Conservation (phyloP, 2,797 vertebrate species). For the Meriones psammophilus region DNA sequence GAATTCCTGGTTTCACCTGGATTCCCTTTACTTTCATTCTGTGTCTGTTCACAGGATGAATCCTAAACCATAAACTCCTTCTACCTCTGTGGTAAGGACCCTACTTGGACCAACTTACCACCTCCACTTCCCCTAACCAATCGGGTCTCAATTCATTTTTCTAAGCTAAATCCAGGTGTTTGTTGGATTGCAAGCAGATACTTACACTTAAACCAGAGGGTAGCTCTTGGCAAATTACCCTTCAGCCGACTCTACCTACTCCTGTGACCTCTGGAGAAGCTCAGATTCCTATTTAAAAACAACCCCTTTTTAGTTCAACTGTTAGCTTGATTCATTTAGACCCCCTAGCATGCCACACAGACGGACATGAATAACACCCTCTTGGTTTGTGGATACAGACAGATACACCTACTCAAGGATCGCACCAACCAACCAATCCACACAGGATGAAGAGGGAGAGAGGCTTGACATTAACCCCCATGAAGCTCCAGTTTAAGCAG, state of each 20-base stretch:
- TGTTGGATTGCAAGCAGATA: not conserved
- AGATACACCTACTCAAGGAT: not conserved
- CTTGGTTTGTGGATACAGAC: not conserved
- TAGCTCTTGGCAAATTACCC: no score
- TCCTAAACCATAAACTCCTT: not conserved
- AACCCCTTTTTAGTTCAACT: not conserved
- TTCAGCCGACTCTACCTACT: not conserved
- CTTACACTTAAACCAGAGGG: not conserved
- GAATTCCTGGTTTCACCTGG: not conserved
- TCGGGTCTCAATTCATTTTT: not conserved
- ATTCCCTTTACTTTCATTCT: not conserved
- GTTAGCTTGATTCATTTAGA: not conserved
- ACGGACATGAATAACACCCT: not conserved
- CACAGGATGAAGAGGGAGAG: not conserved
- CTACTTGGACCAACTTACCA: not conserved
- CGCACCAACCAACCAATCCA: no score
- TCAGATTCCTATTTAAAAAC: not conserved
- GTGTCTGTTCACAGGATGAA: no score
- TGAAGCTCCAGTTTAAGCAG: not conserved
- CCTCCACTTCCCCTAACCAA: not conserved
- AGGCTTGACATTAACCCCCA: not conserved
- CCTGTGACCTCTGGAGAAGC: not conserved
- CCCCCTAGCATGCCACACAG: not conserved
- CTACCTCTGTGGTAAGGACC: not conserved
- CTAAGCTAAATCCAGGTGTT: not conserved